Conservation (phyloP, 2,113 vertebrate genomes). For the Prietella phreatophila region DNA sequence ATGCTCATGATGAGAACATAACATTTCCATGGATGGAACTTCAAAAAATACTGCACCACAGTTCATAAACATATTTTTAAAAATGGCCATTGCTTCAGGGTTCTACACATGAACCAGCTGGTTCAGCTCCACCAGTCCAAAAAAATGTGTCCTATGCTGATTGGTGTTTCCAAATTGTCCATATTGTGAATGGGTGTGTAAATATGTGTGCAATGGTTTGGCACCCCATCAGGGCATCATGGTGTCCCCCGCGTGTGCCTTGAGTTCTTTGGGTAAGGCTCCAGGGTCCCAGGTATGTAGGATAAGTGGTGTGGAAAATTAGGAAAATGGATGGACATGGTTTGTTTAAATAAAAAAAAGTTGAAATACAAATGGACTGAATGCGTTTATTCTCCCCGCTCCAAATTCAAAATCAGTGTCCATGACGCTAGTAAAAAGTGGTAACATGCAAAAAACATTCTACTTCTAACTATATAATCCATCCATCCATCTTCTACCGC, state of each 20-base stretch:
- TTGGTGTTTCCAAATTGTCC: too few relatives aligned
- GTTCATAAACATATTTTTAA: not conserved
- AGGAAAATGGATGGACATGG: too few relatives aligned
- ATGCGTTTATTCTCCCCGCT: not conserved
- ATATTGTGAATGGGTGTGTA: too few relatives aligned
- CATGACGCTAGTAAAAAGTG: not conserved
- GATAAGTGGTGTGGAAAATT: too few relatives aligned
- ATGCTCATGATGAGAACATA: not conserved
- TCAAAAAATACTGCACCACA: not conserved
- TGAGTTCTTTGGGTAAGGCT: too few relatives aligned
- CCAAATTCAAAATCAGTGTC: not conserved
- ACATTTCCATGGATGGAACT: not conserved
- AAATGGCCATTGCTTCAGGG: not conserved
- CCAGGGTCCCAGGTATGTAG: too few relatives aligned
- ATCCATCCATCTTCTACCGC: too few relatives aligned
- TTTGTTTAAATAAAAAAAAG: not conserved
- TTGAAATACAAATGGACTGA: not conserved
- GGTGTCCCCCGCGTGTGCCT: too few relatives aligned
- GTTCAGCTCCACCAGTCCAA: too few relatives aligned
- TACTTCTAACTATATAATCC: not conserved
- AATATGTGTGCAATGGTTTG: too few relatives aligned
- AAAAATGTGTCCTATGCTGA: too few relatives aligned
- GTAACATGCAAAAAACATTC: not conserved
- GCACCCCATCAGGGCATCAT: too few relatives aligned
- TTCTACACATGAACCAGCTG: not conserved